Evolutionary conservation across 2,797 vertebrate species (phyloP), one percentile per base, ranked within the genome.

Genomic region (Siniperca undulata): DNA sequence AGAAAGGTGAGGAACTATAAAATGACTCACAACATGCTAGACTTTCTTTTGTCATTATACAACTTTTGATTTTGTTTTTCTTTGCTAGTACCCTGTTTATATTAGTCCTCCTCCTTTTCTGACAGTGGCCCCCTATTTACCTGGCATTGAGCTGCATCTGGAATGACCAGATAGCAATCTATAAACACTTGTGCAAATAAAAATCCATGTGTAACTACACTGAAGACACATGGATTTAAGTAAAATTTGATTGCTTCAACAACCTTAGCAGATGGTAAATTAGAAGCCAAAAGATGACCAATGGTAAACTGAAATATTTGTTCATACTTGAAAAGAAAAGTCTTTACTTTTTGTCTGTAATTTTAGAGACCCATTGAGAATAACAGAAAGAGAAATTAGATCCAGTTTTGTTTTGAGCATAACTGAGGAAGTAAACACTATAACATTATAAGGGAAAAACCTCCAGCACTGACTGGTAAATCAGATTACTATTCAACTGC

Each of bases 1-100:
- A 97, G 82, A 85, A 96, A 98, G 97, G 98, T 99, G 89, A 89
- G 97, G 89, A 84, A 81, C 50, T 64, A 30, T 20, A 46, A 2
- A 24, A 46, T 62, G 27, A 20, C 14, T 58, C 10, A n/a, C 12
- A 50, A 50, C 17, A 30, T 79, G 16, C 46, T n/a, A 4, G 2
- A 27, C 13, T 64, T 17, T 66, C 3, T 56, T 16, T 22, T 71
- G n/a, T 36, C 7, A 53, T 59, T 27, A 2, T 11, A 40, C 5
- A 50, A 2, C 5, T 17, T 56, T 3, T 3, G 8, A 42, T 7
- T 19, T 68, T n/a, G 12, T 56, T 19, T 30, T 36, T 67, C 2
- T 59, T 72, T 68, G 22, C 0, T 73, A 8, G 0, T 68, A 8
- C 36, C 22, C 7, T 22, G 7, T 36, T 24, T 24, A 12, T n/a